phyloP scores from a whole-genome alignment of 2,797 vertebrate species.

The Dendrocincla tyrannina region DNA sequence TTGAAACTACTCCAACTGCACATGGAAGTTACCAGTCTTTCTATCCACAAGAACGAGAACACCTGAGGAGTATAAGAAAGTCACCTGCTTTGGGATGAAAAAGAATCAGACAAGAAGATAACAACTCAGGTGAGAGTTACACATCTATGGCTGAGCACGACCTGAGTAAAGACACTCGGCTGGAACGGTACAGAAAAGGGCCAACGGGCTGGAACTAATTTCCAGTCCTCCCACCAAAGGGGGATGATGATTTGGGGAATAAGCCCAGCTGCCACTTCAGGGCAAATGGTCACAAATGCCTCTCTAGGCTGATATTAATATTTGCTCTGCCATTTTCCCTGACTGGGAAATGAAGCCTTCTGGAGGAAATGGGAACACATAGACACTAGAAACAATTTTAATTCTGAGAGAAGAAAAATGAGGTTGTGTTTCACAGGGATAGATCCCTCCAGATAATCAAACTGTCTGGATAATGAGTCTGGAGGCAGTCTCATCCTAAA shows the following conservation, averaged over 20 bases:
- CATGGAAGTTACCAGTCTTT: neutral
- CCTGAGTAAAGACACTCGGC: neutral
- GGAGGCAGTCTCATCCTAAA: neutral
- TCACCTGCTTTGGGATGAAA: neutral
- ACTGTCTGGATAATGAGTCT: slow-evolving; percentile 22
- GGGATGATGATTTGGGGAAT: neutral
- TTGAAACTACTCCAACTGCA: neutral
- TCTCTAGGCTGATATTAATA: neutral
- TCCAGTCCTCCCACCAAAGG: neutral
- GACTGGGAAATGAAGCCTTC: neutral
- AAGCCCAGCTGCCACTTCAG: neutral
- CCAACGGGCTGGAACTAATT: neutral
- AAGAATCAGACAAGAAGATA: neutral
- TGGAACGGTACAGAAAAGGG: neutral
- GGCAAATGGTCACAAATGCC: neutral
- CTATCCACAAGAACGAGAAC: neutral
- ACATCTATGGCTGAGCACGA: neutral
- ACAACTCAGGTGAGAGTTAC: neutral
- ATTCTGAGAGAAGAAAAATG: slow-evolving; percentile 24
- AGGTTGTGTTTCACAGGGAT: neutral
- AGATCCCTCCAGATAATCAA: slow-evolving; percentile 6
- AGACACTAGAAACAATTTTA: neutral
- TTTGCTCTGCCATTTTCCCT: neutral
- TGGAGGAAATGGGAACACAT: slow-evolving; percentile 14
- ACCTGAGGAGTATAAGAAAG: neutral